phyloP scores from a whole-genome alignment of 1,140 invertebrate genomes.

The Lepidostoma basale region DNA sequence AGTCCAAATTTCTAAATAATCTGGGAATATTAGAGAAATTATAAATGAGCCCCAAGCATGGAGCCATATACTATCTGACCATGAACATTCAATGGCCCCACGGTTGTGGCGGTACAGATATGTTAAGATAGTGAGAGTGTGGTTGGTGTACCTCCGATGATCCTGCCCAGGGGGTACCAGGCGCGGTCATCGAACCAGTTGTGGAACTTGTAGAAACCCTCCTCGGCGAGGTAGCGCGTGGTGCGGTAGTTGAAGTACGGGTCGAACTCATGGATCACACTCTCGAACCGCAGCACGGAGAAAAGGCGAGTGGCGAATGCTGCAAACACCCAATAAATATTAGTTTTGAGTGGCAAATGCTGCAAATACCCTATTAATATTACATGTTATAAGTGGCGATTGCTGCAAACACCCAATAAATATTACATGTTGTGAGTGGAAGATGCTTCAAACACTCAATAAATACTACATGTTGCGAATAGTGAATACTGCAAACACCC shows the following conservation, averaged over 20 bases:
- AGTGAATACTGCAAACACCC: slow-evolving; percentile 81
- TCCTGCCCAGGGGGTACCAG: slow-evolving; percentile 97
- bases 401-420: too few relatives aligned
- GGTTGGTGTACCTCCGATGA: slow-evolving; percentile 96
- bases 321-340: slow-evolving; percentile 58
- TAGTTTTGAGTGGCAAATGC: too few relatives aligned
- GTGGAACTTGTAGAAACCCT: slow-evolving; percentile 97
- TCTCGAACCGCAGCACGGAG: slow-evolving; percentile 96
- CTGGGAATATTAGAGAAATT: too few relatives aligned
- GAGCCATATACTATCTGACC: too few relatives aligned
- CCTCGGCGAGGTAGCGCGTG: slow-evolving; percentile 90
- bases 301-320: slow-evolving; percentile 95
- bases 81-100: too few relatives aligned
- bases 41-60: too few relatives aligned
- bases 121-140: too few relatives aligned
- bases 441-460: too few relatives aligned
- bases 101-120: too few relatives aligned
- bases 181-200: slow-evolving; percentile 99
- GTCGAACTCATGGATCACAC: slow-evolving; percentile 99
- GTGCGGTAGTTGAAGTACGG: slow-evolving; percentile 99
- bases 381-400: neutral
- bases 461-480: too few relatives aligned
- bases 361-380: neutral
- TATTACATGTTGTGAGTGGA: too few relatives aligned
- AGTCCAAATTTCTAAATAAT: too few relatives aligned